Percentiles rank a stretch among this genome's conserved stretches.
Conservation (phyloP, 1,140 invertebrate genomes). For the Nasonia vitripennis region DNA sequence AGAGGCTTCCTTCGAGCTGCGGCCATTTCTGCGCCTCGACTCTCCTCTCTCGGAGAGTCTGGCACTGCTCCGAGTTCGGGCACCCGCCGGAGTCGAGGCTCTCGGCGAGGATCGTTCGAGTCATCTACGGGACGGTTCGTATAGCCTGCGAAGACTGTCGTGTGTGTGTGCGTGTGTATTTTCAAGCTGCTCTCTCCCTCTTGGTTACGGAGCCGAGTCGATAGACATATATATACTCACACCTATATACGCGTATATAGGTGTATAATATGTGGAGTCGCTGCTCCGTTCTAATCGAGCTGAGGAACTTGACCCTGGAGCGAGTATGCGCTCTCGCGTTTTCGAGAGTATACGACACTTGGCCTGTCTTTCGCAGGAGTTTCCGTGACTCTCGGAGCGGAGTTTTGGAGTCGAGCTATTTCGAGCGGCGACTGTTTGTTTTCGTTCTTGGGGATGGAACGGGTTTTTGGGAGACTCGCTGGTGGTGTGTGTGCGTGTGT, state of each 20-base stretch:
- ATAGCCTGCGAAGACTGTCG: background rate
- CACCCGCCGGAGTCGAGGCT: background rate
- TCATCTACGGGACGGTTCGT: background rate
- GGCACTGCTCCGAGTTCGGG: background rate
- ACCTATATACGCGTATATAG: background rate
- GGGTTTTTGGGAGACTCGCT: background rate
- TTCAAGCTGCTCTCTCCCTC: conserved; percentile 8
- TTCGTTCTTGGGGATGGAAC: background rate
- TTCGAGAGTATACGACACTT: background rate
- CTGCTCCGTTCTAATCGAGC: background rate
- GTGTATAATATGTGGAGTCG: conserved; percentile 3
- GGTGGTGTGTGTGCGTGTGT: background rate
- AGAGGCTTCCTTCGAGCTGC: conserved; percentile 24
- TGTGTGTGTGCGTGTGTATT: too few relatives aligned
- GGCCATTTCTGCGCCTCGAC: conserved; percentile 44
- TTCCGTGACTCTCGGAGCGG: background rate
- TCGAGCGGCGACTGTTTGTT: background rate
- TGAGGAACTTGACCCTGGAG: conserved; percentile 53
- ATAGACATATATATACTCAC: background rate
- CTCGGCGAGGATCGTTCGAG: background rate
- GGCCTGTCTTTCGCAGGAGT: background rate
- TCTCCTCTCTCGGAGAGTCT: conserved; percentile 6
- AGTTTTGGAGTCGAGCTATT: background rate
- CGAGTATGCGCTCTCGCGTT: conserved; percentile 42
- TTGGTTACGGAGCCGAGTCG: background rate